Base-by-base conservation (phyloP, 2,113 vertebrate species). In the Sinocyclocheilus anophthalmus region DNA sequence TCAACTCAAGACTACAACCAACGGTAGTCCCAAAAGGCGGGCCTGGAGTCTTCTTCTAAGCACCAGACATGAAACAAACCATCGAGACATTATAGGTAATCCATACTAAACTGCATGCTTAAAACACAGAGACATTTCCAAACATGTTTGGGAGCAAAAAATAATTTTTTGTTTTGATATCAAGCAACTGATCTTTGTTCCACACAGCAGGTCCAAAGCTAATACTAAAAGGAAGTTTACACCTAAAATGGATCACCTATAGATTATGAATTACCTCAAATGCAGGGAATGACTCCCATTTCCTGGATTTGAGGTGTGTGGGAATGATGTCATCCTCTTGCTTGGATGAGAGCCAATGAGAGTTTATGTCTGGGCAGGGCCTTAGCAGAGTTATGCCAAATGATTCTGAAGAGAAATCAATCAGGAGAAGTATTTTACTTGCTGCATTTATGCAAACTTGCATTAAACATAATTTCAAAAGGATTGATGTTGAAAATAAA, bases 311-410 rank as follows among this genome's bases (percentile, higher is more conserved):
- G 84, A 99, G 95, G 92, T 95, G 96, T 0, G 91, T 91, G 85
- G 96, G 96, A 6, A 96, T 78, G 37, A 98, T 95, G 50, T 93
- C 94, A 8, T 93, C 91, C 65, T 93, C 89, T 67, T 96, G 93
- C 92, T 95, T 97, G 85, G 91, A 93, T 81, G 93, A 91, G 10
- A 95, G 33, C 97, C 97, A 98, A 8, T 90, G 94, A 2, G 96
- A 96, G 18, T 91, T 92, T 63, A 88, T 83, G 20, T 87, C 87
- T 90, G 89, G 88, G 84, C 95, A 88, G 30, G 98, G 97, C 39
- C 87, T 92, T 30, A 99, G 93, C 79, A 98, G 22, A 5, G 96
- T 97, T 81, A 98, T 95, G 81, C 92, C 95, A 86, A 94, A 89
- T 59, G 93, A 90, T 67, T 91, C 97, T 99, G 90, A n/a, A 39